Conservation (phyloP, 1,140 invertebrate species). For the Aphelenchoides fujianensis region DNA sequence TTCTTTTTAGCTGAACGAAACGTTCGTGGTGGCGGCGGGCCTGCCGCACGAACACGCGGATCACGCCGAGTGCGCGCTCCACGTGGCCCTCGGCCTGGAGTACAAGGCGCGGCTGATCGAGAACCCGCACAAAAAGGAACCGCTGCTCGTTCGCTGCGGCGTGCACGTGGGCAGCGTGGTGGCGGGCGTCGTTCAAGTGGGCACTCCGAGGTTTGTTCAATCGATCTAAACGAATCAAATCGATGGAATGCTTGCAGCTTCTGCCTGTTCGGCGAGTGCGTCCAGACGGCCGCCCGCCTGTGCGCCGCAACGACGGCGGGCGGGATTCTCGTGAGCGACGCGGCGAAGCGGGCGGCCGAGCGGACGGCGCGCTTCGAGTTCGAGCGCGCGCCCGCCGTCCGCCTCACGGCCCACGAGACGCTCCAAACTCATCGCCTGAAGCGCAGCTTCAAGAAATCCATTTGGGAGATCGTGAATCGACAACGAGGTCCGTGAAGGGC, state of each 20-base stretch:
- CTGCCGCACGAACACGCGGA: constrained; percentile 82
- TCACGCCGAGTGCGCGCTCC: constrained; percentile 85
- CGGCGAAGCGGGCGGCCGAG: constrained; percentile 34
- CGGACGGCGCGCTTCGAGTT: constrained; percentile 47
- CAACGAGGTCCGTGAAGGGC: constrained; percentile 25
- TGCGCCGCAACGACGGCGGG: constrained; percentile 40
- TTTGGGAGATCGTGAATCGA: constrained; percentile 50
- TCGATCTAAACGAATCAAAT: too few relatives aligned
- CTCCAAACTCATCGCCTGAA: constrained; percentile 45
- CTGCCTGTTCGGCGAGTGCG: constrained; percentile 74
- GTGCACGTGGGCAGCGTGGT: constrained; percentile 49
- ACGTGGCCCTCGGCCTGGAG: constrained; percentile 65
- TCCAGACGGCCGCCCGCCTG: constrained; percentile 63
- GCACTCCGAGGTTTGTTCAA: constrained; percentile 63
- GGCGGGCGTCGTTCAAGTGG: constrained; percentile 66
- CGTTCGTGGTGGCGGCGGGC: constrained; percentile 73
- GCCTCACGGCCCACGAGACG: constrained; percentile 45
- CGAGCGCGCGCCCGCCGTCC: constrained; percentile 34
- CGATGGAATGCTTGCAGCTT: constrained; percentile 63
- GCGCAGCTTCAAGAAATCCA: constrained; percentile 45
- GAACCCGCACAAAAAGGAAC: constrained; percentile 43
- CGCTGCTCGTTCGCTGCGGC: constrained; percentile 40
- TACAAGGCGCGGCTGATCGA: constrained; percentile 41
- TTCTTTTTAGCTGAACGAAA: constrained; percentile 24
- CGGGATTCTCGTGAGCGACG: constrained; percentile 46